These are phyloP conservation scores for Mandrillus leucophaeus DNA, from an alignment of 2,113 vertebrate genomes.

Conservation along the genomic window DNA sequence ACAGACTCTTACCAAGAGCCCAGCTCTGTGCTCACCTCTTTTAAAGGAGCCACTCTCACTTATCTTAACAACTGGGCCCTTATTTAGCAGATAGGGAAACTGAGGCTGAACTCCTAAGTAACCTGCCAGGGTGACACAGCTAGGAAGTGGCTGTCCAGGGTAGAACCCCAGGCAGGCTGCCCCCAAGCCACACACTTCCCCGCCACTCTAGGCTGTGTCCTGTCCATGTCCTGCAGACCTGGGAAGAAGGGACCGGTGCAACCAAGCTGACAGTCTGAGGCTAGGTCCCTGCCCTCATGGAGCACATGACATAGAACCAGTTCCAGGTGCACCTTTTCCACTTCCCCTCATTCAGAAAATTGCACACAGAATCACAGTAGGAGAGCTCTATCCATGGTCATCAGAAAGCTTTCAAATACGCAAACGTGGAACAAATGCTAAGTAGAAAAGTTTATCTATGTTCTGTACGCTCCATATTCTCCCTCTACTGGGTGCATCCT, in stretches of 20 bases:
- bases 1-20: neutral
- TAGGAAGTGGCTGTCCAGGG: neutral
- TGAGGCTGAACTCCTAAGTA: neutral
- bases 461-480: neutral
- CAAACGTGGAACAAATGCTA: neutral
- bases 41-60: neutral
- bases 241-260: fast-evolving
- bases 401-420: neutral
- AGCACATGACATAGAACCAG: fast-evolving
- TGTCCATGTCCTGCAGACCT: neutral
- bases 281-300: neutral
- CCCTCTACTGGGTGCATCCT: neutral
- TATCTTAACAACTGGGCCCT: neutral
- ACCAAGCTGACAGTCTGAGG: neutral
- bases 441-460: neutral
- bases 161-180: neutral
- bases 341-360: neutral
- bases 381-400: neutral
- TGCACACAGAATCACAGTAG: too few relatives aligned
- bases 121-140: neutral
- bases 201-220: neutral
- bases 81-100: neutral
- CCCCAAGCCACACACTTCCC: neutral
- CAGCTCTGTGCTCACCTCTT: neutral
- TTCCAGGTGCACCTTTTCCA: neutral